Conservation (phyloP, 2,797 vertebrate species). For the Steatocranus sp. region DNA sequence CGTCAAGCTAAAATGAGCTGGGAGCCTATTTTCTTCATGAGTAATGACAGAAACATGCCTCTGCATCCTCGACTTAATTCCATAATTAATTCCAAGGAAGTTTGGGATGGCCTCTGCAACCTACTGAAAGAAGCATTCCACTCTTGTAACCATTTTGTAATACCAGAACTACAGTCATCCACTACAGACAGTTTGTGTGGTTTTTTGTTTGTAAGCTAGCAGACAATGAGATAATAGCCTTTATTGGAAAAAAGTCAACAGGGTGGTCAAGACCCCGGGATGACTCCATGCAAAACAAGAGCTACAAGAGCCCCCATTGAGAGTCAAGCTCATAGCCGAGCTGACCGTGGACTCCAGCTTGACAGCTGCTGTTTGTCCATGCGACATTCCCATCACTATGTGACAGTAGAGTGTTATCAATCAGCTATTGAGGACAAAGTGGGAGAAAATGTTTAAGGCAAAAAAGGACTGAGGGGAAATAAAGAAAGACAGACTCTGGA, state of each 20-base stretch:
- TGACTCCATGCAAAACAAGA: conserved; percentile 46
- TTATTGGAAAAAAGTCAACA: conserved; percentile 66
- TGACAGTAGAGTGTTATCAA: conserved; percentile 49
- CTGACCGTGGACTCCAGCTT: conserved; percentile 47
- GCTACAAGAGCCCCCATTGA: conserved; percentile 68
- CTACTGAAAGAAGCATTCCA: neutral
- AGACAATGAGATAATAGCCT: conserved; percentile 46
- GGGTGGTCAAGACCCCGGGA: conserved; percentile 54
- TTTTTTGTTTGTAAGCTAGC: conserved; percentile 58
- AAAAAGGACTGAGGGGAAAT: neutral
- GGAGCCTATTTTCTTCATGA: neutral
- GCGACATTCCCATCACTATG: conserved; percentile 50
- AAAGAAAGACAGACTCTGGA: conserved; percentile 17
- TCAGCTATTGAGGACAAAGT: conserved; percentile 42
- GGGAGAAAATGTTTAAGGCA: neutral
- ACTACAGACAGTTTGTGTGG: conserved; percentile 39
- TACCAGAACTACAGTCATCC: conserved; percentile 11
- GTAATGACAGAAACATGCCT: neutral
- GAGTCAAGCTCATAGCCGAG: conserved; percentile 15
- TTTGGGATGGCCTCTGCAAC: conserved; percentile 15
- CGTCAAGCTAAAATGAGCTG: neutral
- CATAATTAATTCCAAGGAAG: neutral
- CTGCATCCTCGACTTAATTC: neutral
- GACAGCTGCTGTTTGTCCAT: conserved; percentile 50
- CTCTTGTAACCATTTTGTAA: neutral